A percentile compares a stretch with the other conserved stretches of the same genome.
phyloP scores from a whole-genome alignment of 2,888 invertebrate genomes.

The Therioaphis trifolii region DNA sequence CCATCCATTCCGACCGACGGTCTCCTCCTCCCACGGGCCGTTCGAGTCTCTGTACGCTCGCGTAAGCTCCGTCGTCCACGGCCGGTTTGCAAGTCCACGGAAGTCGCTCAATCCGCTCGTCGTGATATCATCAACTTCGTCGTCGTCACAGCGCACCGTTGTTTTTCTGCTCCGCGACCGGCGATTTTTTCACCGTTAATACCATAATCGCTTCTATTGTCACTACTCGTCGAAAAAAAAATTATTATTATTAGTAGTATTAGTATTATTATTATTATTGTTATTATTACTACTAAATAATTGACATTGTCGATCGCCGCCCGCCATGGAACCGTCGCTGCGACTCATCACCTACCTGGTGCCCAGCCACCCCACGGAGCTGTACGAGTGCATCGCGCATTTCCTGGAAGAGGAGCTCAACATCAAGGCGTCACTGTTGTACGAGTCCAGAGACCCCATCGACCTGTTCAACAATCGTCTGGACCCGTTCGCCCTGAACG shows the following conservation, averaged over 20 bases:
- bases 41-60: neutral
- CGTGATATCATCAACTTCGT: too few relatives aligned
- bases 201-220: too few relatives aligned
- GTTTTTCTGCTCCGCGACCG: too few relatives aligned
- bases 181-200: too few relatives aligned
- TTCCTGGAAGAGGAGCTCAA: constrained; percentile 72
- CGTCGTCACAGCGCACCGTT: too few relatives aligned
- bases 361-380: constrained; percentile 74
- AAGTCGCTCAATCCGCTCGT: neutral
- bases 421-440: constrained; percentile 72
- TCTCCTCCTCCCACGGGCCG: neutral
- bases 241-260: too few relatives aligned
- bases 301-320: neutral
- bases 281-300: too few relatives aligned
- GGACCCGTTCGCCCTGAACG: constrained; percentile 73
- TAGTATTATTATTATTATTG: too few relatives aligned
- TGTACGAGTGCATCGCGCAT: constrained; percentile 73
- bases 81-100: too few relatives aligned
- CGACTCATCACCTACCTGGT: constrained; percentile 75
- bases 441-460: constrained; percentile 73
- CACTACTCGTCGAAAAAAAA: too few relatives aligned
- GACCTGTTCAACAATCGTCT: constrained; percentile 69
- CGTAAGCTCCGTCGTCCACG: neutral
- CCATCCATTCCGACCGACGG: neutral
- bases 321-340: constrained; percentile 66